These are phyloP conservation scores for Pogonocherus hispidulus DNA, from an alignment of 2,888 invertebrate genomes.

Conservation along the genomic window DNA sequence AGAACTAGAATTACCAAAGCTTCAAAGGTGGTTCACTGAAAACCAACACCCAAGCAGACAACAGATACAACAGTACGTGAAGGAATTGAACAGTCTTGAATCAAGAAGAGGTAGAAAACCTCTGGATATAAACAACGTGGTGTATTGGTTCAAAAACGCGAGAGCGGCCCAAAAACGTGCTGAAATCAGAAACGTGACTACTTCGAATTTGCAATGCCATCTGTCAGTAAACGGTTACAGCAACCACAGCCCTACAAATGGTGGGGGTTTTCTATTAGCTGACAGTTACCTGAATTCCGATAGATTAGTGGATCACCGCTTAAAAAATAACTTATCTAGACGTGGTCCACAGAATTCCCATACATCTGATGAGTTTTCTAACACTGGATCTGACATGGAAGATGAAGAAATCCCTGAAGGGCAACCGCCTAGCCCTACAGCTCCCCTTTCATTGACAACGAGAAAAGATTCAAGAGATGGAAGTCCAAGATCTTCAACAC, in stretches of 20 bases:
- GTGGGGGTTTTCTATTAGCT: conserved; percentile 74
- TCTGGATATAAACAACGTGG: conserved; percentile 94
- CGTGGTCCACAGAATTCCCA: conserved; percentile 73
- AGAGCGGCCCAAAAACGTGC: conserved; percentile 95
- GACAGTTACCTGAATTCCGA: conserved; percentile 73
- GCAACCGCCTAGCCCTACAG: conserved; percentile 77
- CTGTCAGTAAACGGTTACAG: conserved; percentile 76
- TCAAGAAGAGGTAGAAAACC: conserved; percentile 94
- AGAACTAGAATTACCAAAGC: conserved; percentile 93
- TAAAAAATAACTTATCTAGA: conserved; percentile 76
- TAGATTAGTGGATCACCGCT: conserved; percentile 70
- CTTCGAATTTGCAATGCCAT: conserved; percentile 73
- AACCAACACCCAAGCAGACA: conserved; percentile 98
- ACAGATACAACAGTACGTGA: conserved; percentile 96
- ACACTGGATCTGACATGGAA: conserved; percentile 77
- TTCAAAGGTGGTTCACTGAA: conserved; percentile 97
- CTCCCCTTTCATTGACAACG: conserved; percentile 80
- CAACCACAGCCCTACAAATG: conserved; percentile 77
- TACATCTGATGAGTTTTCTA: conserved; percentile 79
- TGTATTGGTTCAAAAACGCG: conserved; percentile 98
- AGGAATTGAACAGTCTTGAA: conserved; percentile 92
- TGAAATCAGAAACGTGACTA: conserved; percentile 77
- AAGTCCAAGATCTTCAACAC: conserved; percentile 69
- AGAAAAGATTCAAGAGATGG: conserved; percentile 72
- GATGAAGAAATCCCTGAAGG: conserved; percentile 74